Conservation (phyloP, 2,113 vertebrate species). For the Oreochromis niloticus region DNA sequence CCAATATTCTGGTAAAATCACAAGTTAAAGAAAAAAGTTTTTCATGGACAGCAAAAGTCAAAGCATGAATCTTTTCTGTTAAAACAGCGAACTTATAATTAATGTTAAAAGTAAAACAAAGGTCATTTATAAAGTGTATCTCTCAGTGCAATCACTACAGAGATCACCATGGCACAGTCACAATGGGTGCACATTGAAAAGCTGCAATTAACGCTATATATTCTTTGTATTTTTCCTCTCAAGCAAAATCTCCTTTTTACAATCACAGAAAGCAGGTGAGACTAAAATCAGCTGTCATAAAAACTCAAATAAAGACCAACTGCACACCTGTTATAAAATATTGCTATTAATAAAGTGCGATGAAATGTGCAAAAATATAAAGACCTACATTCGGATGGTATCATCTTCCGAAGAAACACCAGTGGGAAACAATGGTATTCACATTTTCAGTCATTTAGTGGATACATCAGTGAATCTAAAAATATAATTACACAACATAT, state of each 20-base stretch:
- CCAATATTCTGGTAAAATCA: neutral
- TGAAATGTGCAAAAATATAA: neutral
- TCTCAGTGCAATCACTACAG: neutral
- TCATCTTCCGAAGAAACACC: fast-evolving
- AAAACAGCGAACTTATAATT: fast-evolving
- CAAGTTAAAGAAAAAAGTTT: neutral
- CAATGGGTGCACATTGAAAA: neutral
- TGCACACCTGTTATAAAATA: neutral
- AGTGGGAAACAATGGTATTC: neutral
- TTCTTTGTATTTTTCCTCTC: neutral
- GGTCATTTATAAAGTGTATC: neutral
- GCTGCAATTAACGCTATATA: neutral
- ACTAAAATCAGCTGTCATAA: neutral
- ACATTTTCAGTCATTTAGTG: neutral
- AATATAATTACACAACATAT: neutral
- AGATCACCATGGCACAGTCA: neutral
- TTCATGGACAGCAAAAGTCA: neutral
- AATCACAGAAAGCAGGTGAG: neutral
- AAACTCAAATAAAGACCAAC: neutral
- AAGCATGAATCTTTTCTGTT: neutral
- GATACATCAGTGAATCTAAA: neutral
- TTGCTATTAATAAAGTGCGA: neutral
- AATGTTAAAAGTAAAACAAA: neutral
- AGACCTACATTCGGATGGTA: neutral
- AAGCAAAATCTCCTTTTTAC: neutral